Evolutionary conservation across 2,797 vertebrate species (phyloP), one percentile per base, ranked within the genome.

Genomic region (Paratrypauchen microcephalus): DNA sequence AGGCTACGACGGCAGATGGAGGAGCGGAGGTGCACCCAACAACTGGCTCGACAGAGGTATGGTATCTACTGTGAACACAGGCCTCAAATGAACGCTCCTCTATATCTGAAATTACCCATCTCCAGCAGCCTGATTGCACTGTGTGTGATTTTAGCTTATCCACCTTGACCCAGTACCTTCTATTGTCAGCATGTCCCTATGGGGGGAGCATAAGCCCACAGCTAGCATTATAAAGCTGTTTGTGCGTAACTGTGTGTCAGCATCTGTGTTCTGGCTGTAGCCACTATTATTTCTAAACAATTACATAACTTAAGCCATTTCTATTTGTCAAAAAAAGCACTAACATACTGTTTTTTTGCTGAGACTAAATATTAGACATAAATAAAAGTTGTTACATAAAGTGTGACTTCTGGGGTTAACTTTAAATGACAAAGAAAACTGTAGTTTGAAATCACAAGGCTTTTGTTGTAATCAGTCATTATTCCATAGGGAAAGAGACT

Each of bases 1-100:
- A 94, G 90, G 70, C 90, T 98, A 67, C 90, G 94, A 58, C 95
- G 92, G 30, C 92, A 96, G 84, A 95, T 96, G 88, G 90, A 93
- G 72, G 94, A 95, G 77, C 93, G 89, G 80, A 94, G 91, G 79
- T 77, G 26, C 66, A 79, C 83, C 2, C 78, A 94, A 82, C 92
- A 91, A 83, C 88, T 91, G 77, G 84, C 88, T 28, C 70, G 89
- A 86, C 94, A 90, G 83, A 94, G 55, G 97, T 98, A 94, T 78
- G 59, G 73, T 79, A 64, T 77, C 79, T 73, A 77, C 52, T 69
- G 75, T 65, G 77, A 54, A 55, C 74, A 3, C 4, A 75, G 16
- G 21, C 41, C 57, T 72, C 58, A 30, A 55, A 57, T 69, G 36
- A 69, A 68, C 59, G 48, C 26, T 1, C 5, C 28, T 18, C 2